Evolutionary conservation across 2,797 vertebrate species (phyloP).

Genomic region (Leptodactylus fallax): DNA sequence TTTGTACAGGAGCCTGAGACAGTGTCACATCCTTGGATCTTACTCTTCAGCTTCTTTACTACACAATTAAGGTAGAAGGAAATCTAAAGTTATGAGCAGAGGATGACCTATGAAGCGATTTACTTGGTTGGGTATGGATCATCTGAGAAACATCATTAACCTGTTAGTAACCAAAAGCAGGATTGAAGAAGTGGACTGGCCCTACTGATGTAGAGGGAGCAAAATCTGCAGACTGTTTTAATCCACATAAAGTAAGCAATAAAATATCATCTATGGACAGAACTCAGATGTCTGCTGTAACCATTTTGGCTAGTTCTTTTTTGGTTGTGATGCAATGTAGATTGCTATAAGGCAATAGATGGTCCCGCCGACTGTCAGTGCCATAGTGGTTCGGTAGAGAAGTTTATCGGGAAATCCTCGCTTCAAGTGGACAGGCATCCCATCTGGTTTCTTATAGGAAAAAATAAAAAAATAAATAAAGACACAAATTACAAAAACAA

Average conservation of each 20-base stretch:
- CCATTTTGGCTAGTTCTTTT: slow-evolving; percentile 69
- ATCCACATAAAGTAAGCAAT: background rate
- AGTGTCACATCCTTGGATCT: background rate
- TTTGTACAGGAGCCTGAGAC: background rate
- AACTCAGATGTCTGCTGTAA: background rate
- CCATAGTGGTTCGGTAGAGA: slow-evolving; percentile 97
- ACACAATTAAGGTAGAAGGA: too few species aligned
- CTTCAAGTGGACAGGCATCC: slow-evolving; percentile 89
- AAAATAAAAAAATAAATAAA: slow-evolving; percentile 50
- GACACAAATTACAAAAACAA: background rate
- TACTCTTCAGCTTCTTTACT: background rate
- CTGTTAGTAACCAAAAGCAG: background rate
- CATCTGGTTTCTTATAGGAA: slow-evolving; percentile 81
- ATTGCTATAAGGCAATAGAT: slow-evolving; percentile 92
- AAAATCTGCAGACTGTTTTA: background rate
- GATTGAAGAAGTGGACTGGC: background rate
- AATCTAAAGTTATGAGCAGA: background rate
- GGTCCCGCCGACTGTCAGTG: slow-evolving; percentile 89
- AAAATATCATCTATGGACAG: slow-evolving; percentile 20
- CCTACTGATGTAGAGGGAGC: background rate
- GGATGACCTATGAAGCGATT: background rate
- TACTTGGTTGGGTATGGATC: background rate
- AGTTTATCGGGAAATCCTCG: slow-evolving; percentile 88
- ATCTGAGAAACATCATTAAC: background rate
- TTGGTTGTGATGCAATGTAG: slow-evolving; percentile 87